These are phyloP conservation scores for Platyura marginata DNA, from an alignment of 1,140 invertebrate genomes.

Conservation along the genomic window DNA sequence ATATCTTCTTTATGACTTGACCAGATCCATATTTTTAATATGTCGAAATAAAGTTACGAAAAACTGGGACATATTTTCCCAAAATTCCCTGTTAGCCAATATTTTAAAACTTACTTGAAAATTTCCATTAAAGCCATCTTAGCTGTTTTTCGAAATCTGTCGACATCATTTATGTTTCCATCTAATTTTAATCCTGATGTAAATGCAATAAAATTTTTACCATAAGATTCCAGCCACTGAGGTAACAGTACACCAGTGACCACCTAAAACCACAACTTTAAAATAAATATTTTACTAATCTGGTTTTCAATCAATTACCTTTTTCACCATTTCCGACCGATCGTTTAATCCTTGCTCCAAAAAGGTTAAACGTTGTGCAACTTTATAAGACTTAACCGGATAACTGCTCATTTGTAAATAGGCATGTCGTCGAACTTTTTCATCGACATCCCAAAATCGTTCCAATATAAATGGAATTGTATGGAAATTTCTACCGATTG, in stretches of 20 bases:
- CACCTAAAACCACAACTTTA: conserved; percentile 12
- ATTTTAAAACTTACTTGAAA: too few species aligned
- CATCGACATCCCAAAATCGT: conserved; percentile 52
- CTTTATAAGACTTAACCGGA: conserved; percentile 42
- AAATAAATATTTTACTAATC: conserved; percentile 1
- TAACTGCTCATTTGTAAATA: conserved; percentile 52
- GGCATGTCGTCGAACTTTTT: conserved; percentile 50
- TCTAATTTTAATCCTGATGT: conserved; percentile 42
- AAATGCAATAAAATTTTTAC: conserved; percentile 38
- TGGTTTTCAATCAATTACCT: conserved; percentile 7
- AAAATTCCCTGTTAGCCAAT: too few species aligned
- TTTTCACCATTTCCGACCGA: conserved; percentile 29
- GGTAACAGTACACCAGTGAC: conserved; percentile 33
- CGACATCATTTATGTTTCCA: conserved; percentile 25
- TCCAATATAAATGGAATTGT: conserved; percentile 46
- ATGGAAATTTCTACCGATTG: conserved; percentile 42
- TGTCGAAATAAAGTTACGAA: too few species aligned
- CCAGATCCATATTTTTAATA: too few species aligned
- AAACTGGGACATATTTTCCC: too few species aligned
- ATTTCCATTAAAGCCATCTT: conserved; percentile 25
- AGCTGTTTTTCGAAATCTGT: conserved; percentile 17
- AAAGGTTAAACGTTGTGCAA: conserved; percentile 42
- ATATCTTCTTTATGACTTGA: too few species aligned
- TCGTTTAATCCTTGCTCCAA: conserved; percentile 47
- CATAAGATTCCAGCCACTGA: conserved; percentile 41